Evolutionary conservation across 2,113 vertebrate genomes (phyloP), one percentile per base, ranked within the genome.

Genomic region (Corythornis cristatus): DNA sequence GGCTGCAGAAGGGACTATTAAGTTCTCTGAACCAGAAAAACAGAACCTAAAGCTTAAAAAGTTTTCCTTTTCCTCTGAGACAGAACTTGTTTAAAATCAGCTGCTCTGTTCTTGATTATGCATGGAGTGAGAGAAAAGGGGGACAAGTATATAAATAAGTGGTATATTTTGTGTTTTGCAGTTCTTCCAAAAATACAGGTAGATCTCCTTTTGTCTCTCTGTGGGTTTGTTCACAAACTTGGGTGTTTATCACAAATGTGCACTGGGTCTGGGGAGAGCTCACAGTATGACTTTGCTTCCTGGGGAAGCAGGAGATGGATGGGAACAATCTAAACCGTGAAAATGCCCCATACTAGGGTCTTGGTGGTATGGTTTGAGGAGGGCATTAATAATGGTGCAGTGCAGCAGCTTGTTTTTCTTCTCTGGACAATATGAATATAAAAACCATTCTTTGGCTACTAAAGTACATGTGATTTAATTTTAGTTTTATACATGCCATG

Each of bases 251-350:
- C 37, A 58, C 37, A 60, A 65, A 58, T 71, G 48, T 37, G 29
- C 20, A 21, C 7, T 45, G 48, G 13, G 11, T 3, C 28, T 71
- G 56, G 14, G 10, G 5, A 56, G 56, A 83, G 18, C 40, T 81
- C 5, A 1, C 21, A 54, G 26, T 21, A 21, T 0, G 2, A 13
- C 15, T 45, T 83, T 11, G n/a, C 12, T 78, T 93, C 61, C 28
- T 37, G 17, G 14, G 15, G 45, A 67, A 61, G n/a, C 0, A 0
- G 5, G 16, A 43, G 51, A 42, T 67, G 40, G 3, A 21, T 57
- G 17, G 28, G 22, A 77, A 80, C 74, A 86, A 81, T 16, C 6
- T 23, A 17, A 58, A 35, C 8, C 67, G 19, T 48, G 4, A 35
- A 87, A 15, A 21, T 35, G 13, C 7, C 18, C 10, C 6, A 54